Evolutionary conservation across 1,140 invertebrate species (phyloP), one percentile per base, ranked within the genome.

Genomic region (Sycophaga agraensis): DNA sequence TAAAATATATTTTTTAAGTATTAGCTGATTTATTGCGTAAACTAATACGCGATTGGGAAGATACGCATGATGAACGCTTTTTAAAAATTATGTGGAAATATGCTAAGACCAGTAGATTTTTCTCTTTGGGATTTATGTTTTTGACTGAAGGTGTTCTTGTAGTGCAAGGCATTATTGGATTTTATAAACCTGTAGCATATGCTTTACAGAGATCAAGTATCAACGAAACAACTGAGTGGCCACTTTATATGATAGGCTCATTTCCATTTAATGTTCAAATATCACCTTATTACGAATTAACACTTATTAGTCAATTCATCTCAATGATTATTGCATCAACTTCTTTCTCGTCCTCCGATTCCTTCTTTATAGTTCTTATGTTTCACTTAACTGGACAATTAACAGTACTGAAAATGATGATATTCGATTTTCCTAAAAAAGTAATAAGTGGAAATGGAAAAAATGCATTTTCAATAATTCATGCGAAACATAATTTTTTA

Each of bases 221-320:
- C 12, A 50, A 43, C 8, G 37, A 16, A 4, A 7, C 26, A 3
- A 21, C 6, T 9, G 26, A 43, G 16, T 17, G 43, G 16, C 17
- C 37, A 5, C n/a, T 57, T 2, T 63, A 63, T 21, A 50, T 63
- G 45, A 42, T 22, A 3, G 19, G 42, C 14, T 65, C 40, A 11
- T 83, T 83, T 40, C 83, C 83, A 0, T 83, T 82, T 55, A 69
- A 82, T 55, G 74, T 69, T 0, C 68, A 69, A n/a, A 71, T 69
- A 19, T 78, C 75, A 4, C 81, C 81, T 8, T 75, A 74, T 4
- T 84, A 78, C 59, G 78, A 82, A 64, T 37, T 83, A 6, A 82
- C 81, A 0, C 82, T 78, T 58, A 4, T 68, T 0, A 74, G 81
- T 24, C 82, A 84, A 68, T 67, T 76, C 2, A 58, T 71, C 0